Base-by-base conservation (phyloP, 1,140 invertebrate species). In the Helicoverpa zea region DNA sequence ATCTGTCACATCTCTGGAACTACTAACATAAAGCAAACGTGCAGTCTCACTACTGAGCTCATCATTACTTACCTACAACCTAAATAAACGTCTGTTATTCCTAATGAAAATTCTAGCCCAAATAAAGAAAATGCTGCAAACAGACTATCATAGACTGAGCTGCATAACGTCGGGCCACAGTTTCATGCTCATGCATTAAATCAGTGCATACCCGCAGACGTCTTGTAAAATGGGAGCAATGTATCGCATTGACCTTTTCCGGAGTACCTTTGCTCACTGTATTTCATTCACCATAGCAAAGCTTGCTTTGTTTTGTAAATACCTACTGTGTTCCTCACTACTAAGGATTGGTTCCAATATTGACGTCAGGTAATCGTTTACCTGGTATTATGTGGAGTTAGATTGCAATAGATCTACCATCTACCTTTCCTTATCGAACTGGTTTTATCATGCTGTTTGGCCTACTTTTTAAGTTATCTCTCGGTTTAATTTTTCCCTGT, bases 171-270 rank as follows among this genome's bases (percentile, higher is more conserved):
- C 12, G 16, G 13, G 16, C 47, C 16, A 66, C 51, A 16, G 35
- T 54, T 73, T 35, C 13, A 73, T 43, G 52, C 52, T 56, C n/a
- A 51, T 51, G 64, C 64, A 51, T 43, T 68, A 64, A 58, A 56
- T 56, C 54, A 18, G 52, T 73, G 30, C 70, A 43, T 43, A 43
- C 35, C 35, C 35, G 11, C 52, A 56, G 70, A n/a, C 11, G 13
- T 73, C 16, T 14, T 56, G 47, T 16, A 11, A 61, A 82, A 59
- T 18, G 59, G 52, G 81, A 79, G 81, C 81, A 82, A 79, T 61
- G 81, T 74, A 56, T 79, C 56, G 58, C 68, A 64, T 77, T 83
- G 77, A 83, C 74, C 81, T 83, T 80, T 77, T 58, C 58, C 18
- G 58, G 43, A 51, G 58, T 10, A 58, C 56, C 30, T 74, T 74